Base-by-base conservation (phyloP, 2,113 vertebrate species). In the Callaeas wilsoni region DNA sequence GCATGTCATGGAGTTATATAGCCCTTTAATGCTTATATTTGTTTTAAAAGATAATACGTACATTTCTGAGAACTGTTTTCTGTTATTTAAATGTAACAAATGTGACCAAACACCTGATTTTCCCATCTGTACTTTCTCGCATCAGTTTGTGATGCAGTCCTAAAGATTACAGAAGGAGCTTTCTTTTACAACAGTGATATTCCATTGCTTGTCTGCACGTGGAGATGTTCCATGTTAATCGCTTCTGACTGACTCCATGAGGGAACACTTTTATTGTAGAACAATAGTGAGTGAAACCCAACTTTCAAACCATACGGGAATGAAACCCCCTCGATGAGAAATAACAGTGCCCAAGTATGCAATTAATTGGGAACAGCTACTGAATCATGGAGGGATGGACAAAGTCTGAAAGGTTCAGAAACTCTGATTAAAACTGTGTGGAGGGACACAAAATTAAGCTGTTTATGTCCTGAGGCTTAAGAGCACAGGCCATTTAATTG, bases 1-100 rank as follows among this genome's bases (percentile, higher is more conserved):
- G 75, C 60, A 76, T 95, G 87, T 94, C 89, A 90, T 96, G 26
- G 93, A 79, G 11, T 93, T 94, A 56, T 96, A 53, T 96, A 97
- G 81, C 60, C 73, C 65, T 29, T 93, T 93, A 81, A 74, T 96
- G 67, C 27, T 70, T 83, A 13, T 62, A n/a, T 93, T 92, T 91
- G 33, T 93, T 96, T 96, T 82, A 93, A 86, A 94, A 97, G 89
- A 76, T 47, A 87, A 76, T 76, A 68, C 8, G 59, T 74, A 56
- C 9, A 59, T 47, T 92, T 46, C 52, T 75, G n/a, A 76, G 52
- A 92, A 65, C 67, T 68, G 29, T 80, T 95, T 84, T 71, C 64
- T 81, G 13, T 55, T 81, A 44, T 50, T 88, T 64, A 89, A 92
- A 84, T 63, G 47, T 33, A 80, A 53, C 27, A 60, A 82, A 77